phyloP scores from a whole-genome alignment of 2,888 invertebrate genomes.

The Apotomis capreana region DNA sequence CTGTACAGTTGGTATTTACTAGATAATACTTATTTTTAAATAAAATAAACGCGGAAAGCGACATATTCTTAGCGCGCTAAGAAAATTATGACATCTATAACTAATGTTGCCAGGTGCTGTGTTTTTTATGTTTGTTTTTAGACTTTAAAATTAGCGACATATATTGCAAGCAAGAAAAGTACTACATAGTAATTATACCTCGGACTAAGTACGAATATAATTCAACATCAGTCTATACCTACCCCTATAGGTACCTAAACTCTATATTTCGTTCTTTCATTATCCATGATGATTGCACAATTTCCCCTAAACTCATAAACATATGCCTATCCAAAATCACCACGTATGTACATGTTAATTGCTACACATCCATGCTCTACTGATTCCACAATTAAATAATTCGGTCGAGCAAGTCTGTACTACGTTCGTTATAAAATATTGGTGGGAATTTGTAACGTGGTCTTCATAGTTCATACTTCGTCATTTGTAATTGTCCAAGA shows the following conservation, averaged over 20 bases:
- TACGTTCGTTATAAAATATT: slow-evolving; percentile 18
- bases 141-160: no score
- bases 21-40: no score
- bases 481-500: slow-evolving; percentile 21
- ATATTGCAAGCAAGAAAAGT: no score
- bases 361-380: slow-evolving; percentile 19
- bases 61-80: no score
- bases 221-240: no score
- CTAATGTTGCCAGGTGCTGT: no score
- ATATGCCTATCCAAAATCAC: slow-evolving; percentile 11
- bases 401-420: slow-evolving; percentile 21
- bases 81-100: no score
- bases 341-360: slow-evolving; percentile 24
- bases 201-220: no score
- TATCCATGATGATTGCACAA: slow-evolving; percentile 26
- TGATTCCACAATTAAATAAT: slow-evolving; percentile 19
- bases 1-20: no score
- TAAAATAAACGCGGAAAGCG: no score
- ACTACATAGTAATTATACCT: no score
- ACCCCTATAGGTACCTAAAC: not conserved
- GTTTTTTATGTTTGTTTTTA: no score
- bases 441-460: slow-evolving; percentile 24
- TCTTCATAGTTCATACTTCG: not conserved
- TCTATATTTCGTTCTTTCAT: slow-evolving; percentile 5
- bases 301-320: slow-evolving; percentile 22